A percentile compares a stretch with the other conserved stretches of the same genome.
phyloP scores from a whole-genome alignment of 2,113 vertebrate genomes.

The Natator depressus region DNA sequence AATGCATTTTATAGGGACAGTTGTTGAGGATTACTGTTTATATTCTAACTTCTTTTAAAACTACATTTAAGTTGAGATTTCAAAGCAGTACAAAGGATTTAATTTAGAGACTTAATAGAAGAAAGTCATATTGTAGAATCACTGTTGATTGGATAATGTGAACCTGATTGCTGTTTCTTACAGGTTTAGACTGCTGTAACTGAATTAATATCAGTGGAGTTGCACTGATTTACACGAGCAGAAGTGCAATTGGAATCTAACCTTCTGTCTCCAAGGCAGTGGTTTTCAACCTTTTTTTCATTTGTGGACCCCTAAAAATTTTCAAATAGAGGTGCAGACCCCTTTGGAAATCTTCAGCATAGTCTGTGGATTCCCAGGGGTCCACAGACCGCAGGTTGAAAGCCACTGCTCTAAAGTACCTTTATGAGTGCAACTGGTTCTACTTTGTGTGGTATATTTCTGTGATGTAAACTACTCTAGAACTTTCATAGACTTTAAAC shows the following conservation, averaged over 20 bases:
- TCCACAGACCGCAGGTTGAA: too few species aligned
- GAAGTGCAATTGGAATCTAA: not conserved
- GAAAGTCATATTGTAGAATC: not conserved
- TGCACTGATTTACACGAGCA: not conserved
- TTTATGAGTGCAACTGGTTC: not conserved
- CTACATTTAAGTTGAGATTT: conserved; percentile 39
- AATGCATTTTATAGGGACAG: not conserved
- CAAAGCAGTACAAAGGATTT: conserved; percentile 24
- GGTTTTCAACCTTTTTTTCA: too few species aligned
- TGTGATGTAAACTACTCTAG: not conserved
- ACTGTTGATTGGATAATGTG: not conserved
- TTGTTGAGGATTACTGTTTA: conserved; percentile 25
- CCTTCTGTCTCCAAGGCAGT: not conserved
- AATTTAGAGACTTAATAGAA: not conserved
- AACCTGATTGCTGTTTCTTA: not conserved
- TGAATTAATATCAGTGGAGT: not conserved
- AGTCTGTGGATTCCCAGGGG: too few species aligned
- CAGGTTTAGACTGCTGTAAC: not conserved
- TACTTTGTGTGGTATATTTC: not conserved
- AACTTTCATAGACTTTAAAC: rapidly evolving
- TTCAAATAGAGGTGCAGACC: too few species aligned
- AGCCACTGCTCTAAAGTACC: not conserved
- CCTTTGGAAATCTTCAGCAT: too few species aligned
- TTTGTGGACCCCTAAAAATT: too few species aligned
- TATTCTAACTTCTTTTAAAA: not conserved